These are phyloP conservation scores for Geodia barretti DNA, from an alignment of 37 sponge, comb jelly and placozoan genomes.

Conservation along the genomic window DNA sequence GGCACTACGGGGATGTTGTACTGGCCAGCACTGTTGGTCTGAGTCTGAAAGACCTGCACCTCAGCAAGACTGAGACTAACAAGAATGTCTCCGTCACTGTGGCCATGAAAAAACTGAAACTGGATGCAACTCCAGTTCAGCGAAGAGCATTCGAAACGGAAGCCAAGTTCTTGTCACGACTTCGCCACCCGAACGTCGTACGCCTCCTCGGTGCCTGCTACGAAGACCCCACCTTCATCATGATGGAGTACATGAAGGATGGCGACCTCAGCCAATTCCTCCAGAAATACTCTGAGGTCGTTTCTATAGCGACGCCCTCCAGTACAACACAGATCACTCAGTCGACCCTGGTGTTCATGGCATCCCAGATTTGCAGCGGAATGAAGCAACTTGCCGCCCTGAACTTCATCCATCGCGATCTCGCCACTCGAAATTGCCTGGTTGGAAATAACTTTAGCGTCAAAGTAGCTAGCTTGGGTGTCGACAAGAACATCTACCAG, in stretches of 20 bases:
- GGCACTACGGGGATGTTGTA: slow-evolving; percentile 63
- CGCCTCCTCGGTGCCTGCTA: slow-evolving; percentile 47
- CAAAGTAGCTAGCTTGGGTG: slow-evolving; percentile 89
- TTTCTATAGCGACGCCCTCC: background rate
- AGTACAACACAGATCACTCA: slow-evolving; percentile 14
- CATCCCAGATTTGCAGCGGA: slow-evolving; percentile 54
- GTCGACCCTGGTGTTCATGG: slow-evolving; percentile 36
- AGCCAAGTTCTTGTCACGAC: slow-evolving; percentile 67
- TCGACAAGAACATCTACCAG: slow-evolving; percentile 74
- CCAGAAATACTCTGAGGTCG: background rate
- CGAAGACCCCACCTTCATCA: slow-evolving; percentile 45
- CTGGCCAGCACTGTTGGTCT: slow-evolving; percentile 50
- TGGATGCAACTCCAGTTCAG: slow-evolving; percentile 29
- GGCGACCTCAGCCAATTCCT: slow-evolving; percentile 42
- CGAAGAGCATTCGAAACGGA: slow-evolving; percentile 56
- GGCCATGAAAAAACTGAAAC: slow-evolving; percentile 68
- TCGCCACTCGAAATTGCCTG: too few relatives aligned
- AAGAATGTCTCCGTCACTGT: slow-evolving; percentile 38
- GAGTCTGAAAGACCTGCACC: slow-evolving; percentile 45
- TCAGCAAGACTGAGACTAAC: slow-evolving; percentile 22
- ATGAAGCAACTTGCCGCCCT: slow-evolving; percentile 63
- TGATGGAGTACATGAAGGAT: slow-evolving; percentile 84
- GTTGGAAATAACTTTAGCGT: too few relatives aligned
- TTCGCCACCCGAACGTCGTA: slow-evolving; percentile 56
- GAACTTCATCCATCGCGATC: slow-evolving; percentile 64